These are phyloP conservation scores for rabbit (Oryctolagus cuniculus) DNA, from an alignment of 2,113 vertebrate genomes.

Conservation along the genomic window DNA sequence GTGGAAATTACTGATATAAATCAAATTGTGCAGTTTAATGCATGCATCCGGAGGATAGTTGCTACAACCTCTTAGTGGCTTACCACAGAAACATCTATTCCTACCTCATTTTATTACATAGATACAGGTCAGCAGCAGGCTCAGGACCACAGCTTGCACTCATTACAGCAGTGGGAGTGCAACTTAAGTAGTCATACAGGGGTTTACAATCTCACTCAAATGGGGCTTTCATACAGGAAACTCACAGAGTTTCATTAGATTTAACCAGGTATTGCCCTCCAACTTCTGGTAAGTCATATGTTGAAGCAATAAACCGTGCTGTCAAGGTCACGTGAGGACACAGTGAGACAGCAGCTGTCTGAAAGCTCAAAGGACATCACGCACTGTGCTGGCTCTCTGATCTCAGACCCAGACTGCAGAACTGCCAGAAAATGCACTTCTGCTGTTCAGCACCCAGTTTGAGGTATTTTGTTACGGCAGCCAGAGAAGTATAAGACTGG, in stretches of 20 bases:
- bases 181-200: not conserved
- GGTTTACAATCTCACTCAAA: not conserved
- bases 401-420: too few species aligned
- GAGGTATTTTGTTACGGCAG: not conserved
- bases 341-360: not conserved
- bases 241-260: not conserved
- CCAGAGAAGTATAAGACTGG: not conserved
- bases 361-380: not conserved
- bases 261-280: not conserved
- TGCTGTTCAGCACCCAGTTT: not conserved
- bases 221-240: not conserved
- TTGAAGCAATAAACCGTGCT: not conserved
- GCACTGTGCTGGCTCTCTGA: rapidly evolving
- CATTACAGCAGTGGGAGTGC: too few species aligned
- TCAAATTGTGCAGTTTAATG: not conserved
- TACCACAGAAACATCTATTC: not conserved
- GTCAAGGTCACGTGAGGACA: not conserved
- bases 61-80: not conserved
- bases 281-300: not conserved
- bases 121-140: rapidly evolving
- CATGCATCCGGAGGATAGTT: not conserved
- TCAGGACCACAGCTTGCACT: not conserved
- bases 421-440: not conserved
- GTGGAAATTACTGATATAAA: not conserved
- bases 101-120: not conserved